A percentile compares a stretch with the other conserved stretches of the same genome.
Evolutionary conservation across 2,113 vertebrate species (phyloP).

Genomic region (Diadophis punctatus): DNA sequence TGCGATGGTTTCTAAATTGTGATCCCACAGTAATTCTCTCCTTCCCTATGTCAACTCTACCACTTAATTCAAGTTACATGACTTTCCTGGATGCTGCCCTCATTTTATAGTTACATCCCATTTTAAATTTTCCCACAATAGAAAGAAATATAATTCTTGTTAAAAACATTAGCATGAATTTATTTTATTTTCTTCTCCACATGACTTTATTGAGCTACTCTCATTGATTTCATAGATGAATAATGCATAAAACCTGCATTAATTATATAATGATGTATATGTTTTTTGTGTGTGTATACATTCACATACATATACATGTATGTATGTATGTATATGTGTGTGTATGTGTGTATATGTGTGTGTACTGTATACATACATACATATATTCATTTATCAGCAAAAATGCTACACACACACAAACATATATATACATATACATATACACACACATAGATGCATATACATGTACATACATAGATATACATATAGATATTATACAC

Average conservation of each 20-base stretch:
- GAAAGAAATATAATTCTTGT: background rate
- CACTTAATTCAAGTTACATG: background rate
- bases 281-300: background rate
- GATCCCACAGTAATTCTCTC: background rate
- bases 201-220: background rate
- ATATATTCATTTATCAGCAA: too few relatives aligned
- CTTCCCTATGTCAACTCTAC: background rate
- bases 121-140: background rate
- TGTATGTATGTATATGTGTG: too few relatives aligned
- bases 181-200: background rate
- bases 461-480: too few relatives aligned
- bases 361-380: too few relatives aligned
- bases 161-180: background rate
- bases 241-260: background rate
- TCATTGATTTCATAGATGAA: background rate
- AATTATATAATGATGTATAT: background rate
- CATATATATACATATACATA: too few relatives aligned
- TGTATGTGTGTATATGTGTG: too few relatives aligned
- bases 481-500: too few relatives aligned
- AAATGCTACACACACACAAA: too few relatives aligned
- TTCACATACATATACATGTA: too few relatives aligned
- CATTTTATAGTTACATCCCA: background rate
- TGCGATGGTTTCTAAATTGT: background rate
- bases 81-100: background rate
- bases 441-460: too few relatives aligned